Evolutionary conservation across 2,888 invertebrate genomes (phyloP).

Genomic region (Synanthedon formicaeformis): DNA sequence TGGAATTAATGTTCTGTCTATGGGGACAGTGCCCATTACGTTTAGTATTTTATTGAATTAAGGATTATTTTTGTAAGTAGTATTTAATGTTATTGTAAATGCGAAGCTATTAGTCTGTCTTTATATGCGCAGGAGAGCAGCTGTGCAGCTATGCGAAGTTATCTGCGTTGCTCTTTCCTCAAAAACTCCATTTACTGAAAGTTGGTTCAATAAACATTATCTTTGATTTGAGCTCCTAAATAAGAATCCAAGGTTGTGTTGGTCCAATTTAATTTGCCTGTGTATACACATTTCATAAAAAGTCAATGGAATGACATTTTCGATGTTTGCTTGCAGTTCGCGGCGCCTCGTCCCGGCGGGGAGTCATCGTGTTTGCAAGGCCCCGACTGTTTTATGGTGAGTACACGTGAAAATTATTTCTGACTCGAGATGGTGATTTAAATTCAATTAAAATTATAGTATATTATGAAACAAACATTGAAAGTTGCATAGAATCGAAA

Average conservation of each 20-base stretch:
- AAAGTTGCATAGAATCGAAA: background rate
- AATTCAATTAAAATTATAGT: background rate
- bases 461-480: background rate
- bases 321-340: constrained; percentile 72
- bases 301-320: constrained; percentile 29
- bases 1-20: background rate
- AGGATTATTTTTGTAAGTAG: too few species aligned
- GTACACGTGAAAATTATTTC: constrained; percentile 23
- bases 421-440: background rate
- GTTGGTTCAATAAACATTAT: background rate
- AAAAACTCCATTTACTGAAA: too few species aligned
- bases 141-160: too few species aligned
- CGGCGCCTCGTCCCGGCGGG: constrained; percentile 72
- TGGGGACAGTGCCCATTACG: background rate
- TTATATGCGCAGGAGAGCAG: too few species aligned
- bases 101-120: too few species aligned
- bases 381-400: constrained; percentile 80
- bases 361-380: constrained; percentile 77
- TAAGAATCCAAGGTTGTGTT: background rate
- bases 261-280: background rate
- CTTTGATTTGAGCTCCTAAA: background rate
- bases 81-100: too few species aligned
- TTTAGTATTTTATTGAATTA: too few species aligned
- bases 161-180: too few species aligned
- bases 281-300: constrained; percentile 3